Evolutionary conservation across 2,888 invertebrate species (phyloP), one percentile per base, ranked within the genome.

Genomic region (Gerris lacustris): DNA sequence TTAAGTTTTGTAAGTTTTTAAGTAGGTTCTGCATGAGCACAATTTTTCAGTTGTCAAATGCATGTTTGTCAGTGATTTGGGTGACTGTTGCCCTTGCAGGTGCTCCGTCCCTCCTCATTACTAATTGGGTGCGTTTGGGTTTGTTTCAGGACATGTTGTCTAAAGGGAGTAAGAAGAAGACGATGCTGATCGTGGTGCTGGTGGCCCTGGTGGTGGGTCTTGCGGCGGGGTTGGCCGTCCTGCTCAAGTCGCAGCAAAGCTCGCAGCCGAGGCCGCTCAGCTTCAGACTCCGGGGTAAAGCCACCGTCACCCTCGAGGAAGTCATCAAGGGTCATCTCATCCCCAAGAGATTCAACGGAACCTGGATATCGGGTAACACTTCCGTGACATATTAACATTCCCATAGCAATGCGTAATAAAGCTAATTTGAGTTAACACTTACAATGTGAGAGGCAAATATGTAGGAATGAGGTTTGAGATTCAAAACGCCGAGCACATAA

Each of bases 311-410:
- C 70, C 82, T 93, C 72, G 88, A 90, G 72, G 90, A 91, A 76
- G 84, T 92, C 76, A 84, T 93, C 18, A 83, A 82, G 62, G 90
- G 90, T 67, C 85, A 84, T 73, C 86, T 88, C 73, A 81, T 85
- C 15, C 75, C 91, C 0, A 83, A 83, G 72, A 82, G 85, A 64
- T 92, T 92, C 80, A 92, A 92, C 80, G 92, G 88, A 69, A 87
- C 88, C 67, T 94, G 93, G 92, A 83, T 90, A 71, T 86, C 88
- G 79, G 91, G 91, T 91, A 81, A 80, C 79, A 31, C 31, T 31
- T 69, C 77, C 70, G 69, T 18, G 71, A 71, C 17, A 66, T 66
- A 11, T 45, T 47, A 15, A 17, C 47, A 44, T 63, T n/a, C n/a
- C 63, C 31, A 43, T 66, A 67, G 44, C 15, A 45, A 43, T 18